These are phyloP conservation scores for Carassius carassius DNA, from an alignment of 2,113 vertebrate genomes.

Conservation along the genomic window DNA sequence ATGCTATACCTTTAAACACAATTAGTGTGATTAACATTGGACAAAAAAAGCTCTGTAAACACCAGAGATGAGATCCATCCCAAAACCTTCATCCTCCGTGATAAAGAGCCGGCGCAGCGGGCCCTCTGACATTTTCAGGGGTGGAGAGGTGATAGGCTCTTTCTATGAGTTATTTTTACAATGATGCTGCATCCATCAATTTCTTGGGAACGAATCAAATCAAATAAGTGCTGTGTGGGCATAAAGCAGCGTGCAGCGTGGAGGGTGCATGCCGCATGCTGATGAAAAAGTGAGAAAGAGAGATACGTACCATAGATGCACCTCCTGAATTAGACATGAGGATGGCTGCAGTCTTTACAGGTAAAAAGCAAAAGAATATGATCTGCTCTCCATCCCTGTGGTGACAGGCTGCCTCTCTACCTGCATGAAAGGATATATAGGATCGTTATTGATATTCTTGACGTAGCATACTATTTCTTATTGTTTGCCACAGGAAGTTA, in stretches of 20 bases:
- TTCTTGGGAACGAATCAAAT: conserved; percentile 48
- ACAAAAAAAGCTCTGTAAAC: not conserved
- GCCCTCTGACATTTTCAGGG: conserved; percentile 18
- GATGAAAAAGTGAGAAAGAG: conserved; percentile 20
- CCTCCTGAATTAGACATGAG: conserved; percentile 44
- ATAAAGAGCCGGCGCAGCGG: not conserved
- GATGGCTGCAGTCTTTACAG: conserved; percentile 16
- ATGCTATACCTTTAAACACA: not conserved
- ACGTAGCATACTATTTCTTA: not conserved
- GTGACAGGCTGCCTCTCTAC: not conserved
- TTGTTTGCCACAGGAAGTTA: not conserved
- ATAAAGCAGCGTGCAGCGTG: conserved; percentile 14
- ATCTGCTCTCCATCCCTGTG: not conserved
- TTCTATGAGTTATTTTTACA: conserved; percentile 44
- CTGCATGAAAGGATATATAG: not conserved
- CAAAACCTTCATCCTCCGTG: not conserved
- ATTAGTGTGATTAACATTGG: not conserved
- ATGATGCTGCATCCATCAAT: conserved; percentile 41
- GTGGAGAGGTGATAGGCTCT: conserved; percentile 25
- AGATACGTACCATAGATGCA: not conserved
- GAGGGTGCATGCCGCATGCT: conserved; percentile 6
- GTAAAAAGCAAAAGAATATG: conserved; percentile 10
- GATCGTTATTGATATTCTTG: conserved; percentile 7
- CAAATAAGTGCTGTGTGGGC: conserved; percentile 47
- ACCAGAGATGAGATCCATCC: conserved; percentile 2